Percentiles rank a stretch among this genome's conserved stretches.
Evolutionary conservation across 2,113 vertebrate species (phyloP).

Genomic region (Odocoileus hemionus): DNA sequence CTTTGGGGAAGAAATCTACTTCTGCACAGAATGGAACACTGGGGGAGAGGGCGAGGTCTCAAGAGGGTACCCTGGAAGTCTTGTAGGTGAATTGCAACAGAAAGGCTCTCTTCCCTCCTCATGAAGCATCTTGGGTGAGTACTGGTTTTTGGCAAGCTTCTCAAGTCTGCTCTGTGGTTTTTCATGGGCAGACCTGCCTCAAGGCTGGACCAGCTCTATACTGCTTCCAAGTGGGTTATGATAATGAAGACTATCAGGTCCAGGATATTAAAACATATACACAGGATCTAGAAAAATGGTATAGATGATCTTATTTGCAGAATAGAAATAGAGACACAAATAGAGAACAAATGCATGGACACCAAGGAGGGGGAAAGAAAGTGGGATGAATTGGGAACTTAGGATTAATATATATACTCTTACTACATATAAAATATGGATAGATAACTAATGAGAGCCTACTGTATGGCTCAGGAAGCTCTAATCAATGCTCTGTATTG

Average conservation of each 20-base stretch:
- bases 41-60: too few relatives aligned
- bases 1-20: neutral
- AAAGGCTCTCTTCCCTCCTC: neutral
- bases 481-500: neutral
- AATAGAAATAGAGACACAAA: neutral
- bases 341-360: neutral
- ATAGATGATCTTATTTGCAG: neutral
- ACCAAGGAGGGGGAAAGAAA: neutral
- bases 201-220: neutral
- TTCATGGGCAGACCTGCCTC: neutral
- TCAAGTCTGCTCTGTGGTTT: neutral
- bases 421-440: neutral
- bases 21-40: neutral
- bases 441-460: neutral
- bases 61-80: neutral
- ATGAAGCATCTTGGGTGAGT: neutral
- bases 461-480: rapidly evolving
- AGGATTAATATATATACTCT: neutral
- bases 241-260: neutral
- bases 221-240: neutral
- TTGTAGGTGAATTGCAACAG: neutral
- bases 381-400: neutral
- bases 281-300: neutral
- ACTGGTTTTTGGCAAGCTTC: neutral
- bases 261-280: neutral